Percentiles rank a stretch among this genome's conserved stretches.
Conservation (phyloP, 2,888 invertebrate genomes). For the Smittia aterrima region DNA sequence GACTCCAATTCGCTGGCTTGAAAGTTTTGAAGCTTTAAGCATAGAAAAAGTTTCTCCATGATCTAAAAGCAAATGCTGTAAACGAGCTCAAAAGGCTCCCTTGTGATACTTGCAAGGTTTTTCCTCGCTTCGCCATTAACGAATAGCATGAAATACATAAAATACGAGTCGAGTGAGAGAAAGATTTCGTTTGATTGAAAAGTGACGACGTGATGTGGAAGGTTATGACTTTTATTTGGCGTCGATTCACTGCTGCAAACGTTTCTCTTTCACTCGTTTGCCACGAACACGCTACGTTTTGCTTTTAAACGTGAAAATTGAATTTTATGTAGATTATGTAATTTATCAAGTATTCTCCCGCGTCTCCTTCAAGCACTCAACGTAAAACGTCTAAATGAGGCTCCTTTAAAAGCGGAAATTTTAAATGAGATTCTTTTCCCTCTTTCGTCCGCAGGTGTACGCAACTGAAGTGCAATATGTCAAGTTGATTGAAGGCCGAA, state of each 20-base stretch:
- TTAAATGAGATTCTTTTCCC: neutral
- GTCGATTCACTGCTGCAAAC: slow-evolving; percentile 12
- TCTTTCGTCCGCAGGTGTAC: slow-evolving; percentile 47
- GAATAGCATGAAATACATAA: neutral
- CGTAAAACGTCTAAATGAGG: neutral
- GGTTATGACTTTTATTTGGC: slow-evolving; percentile 16
- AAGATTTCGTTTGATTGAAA: slow-evolving; percentile 22
- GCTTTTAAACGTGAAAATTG: slow-evolving; percentile 3
- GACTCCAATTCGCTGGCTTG: neutral
- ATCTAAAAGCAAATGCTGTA: neutral
- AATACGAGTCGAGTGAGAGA: neutral
- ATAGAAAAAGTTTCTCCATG: neutral
- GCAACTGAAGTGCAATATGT: slow-evolving; percentile 51
- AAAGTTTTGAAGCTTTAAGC: neutral
- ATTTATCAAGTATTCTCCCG: neutral
- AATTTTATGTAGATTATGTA: slow-evolving; percentile 12
- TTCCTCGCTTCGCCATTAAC: slow-evolving; percentile 2
- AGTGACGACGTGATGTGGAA: slow-evolving; percentile 34
- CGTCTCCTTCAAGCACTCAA: neutral
- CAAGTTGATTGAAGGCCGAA: slow-evolving; percentile 52
- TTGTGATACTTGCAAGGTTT: neutral
- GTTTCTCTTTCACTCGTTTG: neutral
- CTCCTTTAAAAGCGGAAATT: too few species aligned
- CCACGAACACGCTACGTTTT: neutral
- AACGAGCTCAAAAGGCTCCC: neutral